phyloP scores from a whole-genome alignment of 2,113 vertebrate genomes.

The Zosterops pallidus region DNA sequence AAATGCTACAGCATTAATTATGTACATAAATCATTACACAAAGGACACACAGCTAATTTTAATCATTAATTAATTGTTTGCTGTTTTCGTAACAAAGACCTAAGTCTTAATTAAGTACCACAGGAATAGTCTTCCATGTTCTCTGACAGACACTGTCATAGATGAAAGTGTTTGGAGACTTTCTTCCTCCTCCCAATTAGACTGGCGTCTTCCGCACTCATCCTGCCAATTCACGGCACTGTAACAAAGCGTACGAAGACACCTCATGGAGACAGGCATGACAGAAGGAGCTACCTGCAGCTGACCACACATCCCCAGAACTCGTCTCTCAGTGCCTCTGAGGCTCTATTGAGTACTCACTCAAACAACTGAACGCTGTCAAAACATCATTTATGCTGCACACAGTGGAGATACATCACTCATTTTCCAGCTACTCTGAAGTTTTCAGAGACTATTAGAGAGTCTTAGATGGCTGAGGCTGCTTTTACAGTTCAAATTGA shows the following conservation, averaged over 20 bases:
- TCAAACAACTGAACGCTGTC: neutral
- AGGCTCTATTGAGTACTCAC: neutral
- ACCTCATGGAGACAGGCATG: rapidly evolving
- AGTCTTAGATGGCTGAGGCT: neutral
- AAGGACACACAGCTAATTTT: conserved; percentile 29
- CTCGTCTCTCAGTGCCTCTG: neutral
- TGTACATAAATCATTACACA: conserved; percentile 58
- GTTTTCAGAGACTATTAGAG: neutral
- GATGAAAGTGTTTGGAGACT: conserved; percentile 31
- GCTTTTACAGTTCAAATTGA: neutral
- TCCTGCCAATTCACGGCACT: neutral
- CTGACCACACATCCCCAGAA: neutral
- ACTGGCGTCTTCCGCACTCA: neutral
- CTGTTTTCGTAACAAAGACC: conserved; percentile 31
- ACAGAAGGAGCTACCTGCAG: neutral
- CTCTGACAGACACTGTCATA: conserved; percentile 49
- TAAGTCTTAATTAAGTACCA: conserved; percentile 59
- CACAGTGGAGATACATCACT: neutral
- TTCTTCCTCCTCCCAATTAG: conserved; percentile 15
- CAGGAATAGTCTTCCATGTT: conserved; percentile 53
- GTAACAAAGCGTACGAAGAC: neutral
- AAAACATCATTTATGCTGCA: neutral
- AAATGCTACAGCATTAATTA: conserved; percentile 47
- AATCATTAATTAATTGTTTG: conserved; percentile 68
- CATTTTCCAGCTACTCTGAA: neutral